These are phyloP conservation scores for Probosciger aterrimus DNA, from an alignment of 2,113 vertebrate species.

Conservation along the genomic window DNA sequence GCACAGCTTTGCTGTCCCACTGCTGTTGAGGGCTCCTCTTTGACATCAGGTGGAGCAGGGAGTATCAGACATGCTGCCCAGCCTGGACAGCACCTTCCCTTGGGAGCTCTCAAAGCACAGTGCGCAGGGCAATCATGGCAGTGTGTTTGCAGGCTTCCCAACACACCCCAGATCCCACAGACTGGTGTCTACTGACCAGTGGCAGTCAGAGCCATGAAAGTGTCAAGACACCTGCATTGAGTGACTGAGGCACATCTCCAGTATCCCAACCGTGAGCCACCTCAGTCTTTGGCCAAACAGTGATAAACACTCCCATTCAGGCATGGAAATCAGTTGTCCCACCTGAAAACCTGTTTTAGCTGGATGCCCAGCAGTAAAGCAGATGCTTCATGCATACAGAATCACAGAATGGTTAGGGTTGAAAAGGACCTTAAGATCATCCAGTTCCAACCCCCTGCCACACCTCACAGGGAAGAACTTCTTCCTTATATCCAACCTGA, in stretches of 20 bases:
- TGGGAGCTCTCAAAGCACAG: background rate
- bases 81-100: background rate
- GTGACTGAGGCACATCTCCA: rapidly evolving
- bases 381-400: background rate
- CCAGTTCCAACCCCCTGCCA: background rate
- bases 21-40: background rate
- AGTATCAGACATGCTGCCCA: background rate
- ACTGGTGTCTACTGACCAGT: background rate
- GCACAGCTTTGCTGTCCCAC: background rate
- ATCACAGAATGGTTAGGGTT: background rate
- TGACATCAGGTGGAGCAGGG: background rate
- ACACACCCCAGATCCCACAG: background rate
- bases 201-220: background rate
- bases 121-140: rapidly evolving
- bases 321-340: background rate
- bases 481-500: background rate
- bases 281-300: background rate
- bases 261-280: rapidly evolving
- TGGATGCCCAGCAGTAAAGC: background rate
- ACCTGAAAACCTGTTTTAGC: background rate
- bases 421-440: background rate
- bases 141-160: background rate
- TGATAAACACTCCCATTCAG: rapidly evolving
- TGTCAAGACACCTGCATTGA: background rate
- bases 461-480: background rate